A percentile compares a stretch with the other conserved stretches of the same genome.
These are phyloP conservation scores for Clarias macrocephalus DNA, from an alignment of 2,113 vertebrate genomes.

Conservation along the genomic window DNA sequence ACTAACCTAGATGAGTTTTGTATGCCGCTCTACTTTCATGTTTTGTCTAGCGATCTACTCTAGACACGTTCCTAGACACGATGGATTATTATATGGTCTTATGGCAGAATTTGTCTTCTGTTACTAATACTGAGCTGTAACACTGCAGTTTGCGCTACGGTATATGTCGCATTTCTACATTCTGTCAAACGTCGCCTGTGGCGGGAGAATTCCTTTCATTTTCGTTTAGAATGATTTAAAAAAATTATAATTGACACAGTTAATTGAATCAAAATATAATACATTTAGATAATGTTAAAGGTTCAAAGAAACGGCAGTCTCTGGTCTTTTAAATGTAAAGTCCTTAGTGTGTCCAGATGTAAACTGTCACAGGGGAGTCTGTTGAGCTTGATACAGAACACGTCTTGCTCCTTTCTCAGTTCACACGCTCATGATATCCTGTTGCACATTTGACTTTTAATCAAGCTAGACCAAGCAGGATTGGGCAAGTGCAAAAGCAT, in stretches of 20 bases:
- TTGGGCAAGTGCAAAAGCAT: conserved; percentile 16
- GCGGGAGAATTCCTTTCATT: not conserved
- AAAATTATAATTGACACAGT: not conserved
- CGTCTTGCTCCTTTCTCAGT: conserved; percentile 13
- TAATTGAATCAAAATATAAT: not conserved
- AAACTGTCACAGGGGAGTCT: not conserved
- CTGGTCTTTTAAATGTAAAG: not conserved
- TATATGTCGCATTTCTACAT: not conserved
- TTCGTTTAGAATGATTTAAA: not conserved
- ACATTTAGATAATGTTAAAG: not conserved
- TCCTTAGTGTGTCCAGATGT: conserved; percentile 1
- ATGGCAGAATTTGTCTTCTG: not conserved
- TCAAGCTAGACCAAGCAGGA: conserved; percentile 27
- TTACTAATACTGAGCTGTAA: not conserved
- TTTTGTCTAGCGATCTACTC: not conserved
- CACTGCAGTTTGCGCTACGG: not conserved
- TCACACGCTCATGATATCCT: conserved; percentile 20
- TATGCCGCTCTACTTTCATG: not conserved
- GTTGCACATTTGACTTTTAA: conserved; percentile 31
- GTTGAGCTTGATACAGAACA: conserved; percentile 2
- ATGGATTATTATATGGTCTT: not conserved
- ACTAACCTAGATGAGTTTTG: not conserved
- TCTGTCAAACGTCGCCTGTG: not conserved
- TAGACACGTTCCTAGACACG: not conserved
- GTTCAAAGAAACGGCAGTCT: not conserved